These are phyloP conservation scores for Spodoptera litura DNA, from an alignment of 1,140 invertebrate genomes.

Conservation along the genomic window DNA sequence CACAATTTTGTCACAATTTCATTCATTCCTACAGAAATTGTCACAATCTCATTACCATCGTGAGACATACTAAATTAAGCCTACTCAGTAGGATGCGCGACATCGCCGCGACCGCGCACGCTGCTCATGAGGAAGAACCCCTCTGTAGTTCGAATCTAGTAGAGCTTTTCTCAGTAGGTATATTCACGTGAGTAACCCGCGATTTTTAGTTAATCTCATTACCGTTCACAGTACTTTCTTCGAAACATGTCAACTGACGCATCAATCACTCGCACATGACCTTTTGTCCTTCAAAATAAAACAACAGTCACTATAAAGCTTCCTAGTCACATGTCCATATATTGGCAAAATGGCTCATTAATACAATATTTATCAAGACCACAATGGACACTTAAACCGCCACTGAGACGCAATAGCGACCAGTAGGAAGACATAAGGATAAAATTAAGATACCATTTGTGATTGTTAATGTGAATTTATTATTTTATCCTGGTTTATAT, in stretches of 20 bases:
- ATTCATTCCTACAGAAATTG: too few species aligned
- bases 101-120: too few species aligned
- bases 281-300: slow-evolving; percentile 2
- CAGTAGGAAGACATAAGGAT: slow-evolving; percentile 38
- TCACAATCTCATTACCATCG: too few species aligned
- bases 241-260: neutral
- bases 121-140: too few species aligned
- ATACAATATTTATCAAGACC: slow-evolving; percentile 34
- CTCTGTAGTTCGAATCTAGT: too few species aligned
- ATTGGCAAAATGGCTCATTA: slow-evolving; percentile 46
- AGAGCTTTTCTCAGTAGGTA: too few species aligned
- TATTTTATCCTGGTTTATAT: slow-evolving; percentile 26
- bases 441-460: slow-evolving; percentile 28
- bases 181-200: too few species aligned
- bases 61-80: too few species aligned
- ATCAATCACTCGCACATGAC: neutral
- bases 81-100: too few species aligned
- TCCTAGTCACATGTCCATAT: slow-evolving; percentile 38
- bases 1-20: too few species aligned
- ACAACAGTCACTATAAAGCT: slow-evolving; percentile 15
- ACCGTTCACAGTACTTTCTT: neutral
- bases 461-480: slow-evolving; percentile 34
- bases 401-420: neutral
- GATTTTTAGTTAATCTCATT: too few species aligned
- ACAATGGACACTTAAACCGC: slow-evolving; percentile 35